These are phyloP conservation scores for Oreochromis tanganicae DNA, from an alignment of 2,113 vertebrate genomes.

Conservation along the genomic window DNA sequence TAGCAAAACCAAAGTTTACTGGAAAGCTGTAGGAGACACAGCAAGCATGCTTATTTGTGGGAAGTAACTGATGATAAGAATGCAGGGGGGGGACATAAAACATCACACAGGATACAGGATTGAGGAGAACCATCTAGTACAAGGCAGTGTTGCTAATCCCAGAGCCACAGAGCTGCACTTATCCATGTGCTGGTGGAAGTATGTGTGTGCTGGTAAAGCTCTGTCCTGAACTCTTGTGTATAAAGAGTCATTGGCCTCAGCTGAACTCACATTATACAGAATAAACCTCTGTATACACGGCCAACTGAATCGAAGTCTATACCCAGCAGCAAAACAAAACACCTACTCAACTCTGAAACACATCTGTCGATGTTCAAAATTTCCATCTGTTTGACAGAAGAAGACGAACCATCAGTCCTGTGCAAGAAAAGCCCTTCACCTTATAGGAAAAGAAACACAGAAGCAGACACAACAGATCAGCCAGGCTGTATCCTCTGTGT, in stretches of 20 bases:
- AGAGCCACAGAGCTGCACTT: neutral
- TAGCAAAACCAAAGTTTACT: neutral
- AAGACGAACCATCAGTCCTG: neutral
- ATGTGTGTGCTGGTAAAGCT: neutral
- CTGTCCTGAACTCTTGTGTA: neutral
- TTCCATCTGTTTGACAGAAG: neutral
- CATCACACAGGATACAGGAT: neutral
- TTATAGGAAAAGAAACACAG: neutral
- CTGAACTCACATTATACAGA: neutral
- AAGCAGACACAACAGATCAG: neutral
- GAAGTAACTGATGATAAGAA: neutral
- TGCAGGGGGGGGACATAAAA: neutral
- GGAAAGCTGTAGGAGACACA: neutral
- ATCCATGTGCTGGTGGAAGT: neutral
- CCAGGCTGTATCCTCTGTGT: neutral
- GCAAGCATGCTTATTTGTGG: neutral
- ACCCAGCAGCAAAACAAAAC: neutral
- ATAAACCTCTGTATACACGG: neutral
- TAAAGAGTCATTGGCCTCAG: neutral
- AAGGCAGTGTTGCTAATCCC: neutral
- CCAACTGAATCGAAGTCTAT: neutral
- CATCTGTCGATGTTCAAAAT: neutral
- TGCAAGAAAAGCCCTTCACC: neutral
- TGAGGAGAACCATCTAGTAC: neutral
- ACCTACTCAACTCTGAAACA: neutral